Conservation (phyloP, 2,113 vertebrate species). For the Phoxinus phoxinus region DNA sequence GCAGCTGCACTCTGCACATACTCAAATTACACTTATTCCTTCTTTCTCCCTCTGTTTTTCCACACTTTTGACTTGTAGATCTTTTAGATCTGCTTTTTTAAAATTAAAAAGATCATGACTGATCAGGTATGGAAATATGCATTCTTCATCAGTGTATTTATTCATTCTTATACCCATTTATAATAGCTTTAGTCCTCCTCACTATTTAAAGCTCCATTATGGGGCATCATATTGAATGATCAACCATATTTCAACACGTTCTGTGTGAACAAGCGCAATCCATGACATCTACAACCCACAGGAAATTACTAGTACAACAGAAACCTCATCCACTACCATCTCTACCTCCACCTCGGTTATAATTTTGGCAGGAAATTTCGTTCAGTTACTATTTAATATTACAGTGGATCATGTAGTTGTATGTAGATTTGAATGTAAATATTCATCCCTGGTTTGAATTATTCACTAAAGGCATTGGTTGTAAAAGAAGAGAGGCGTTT, state of each 20-base stretch:
- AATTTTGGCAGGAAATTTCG: not conserved
- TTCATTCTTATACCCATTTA: not conserved
- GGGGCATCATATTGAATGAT: not conserved
- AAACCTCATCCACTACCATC: not conserved
- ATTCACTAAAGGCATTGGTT: not conserved
- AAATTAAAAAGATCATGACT: not conserved
- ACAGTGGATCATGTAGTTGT: not conserved
- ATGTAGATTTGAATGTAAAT: constrained; percentile 1
- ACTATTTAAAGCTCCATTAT: not conserved
- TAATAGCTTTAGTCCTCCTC: not conserved
- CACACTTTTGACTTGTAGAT: not conserved
- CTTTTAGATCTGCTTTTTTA: not conserved
- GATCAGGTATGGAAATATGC: not conserved
- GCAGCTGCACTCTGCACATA: constrained; percentile 37
- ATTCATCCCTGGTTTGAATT: not conserved
- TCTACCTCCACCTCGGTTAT: not conserved
- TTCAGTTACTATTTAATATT: not conserved
- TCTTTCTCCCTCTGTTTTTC: constrained; percentile 17
- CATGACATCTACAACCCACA: not conserved
- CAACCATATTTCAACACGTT: not conserved
- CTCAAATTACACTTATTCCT: constrained; percentile 49
- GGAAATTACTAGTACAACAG: not conserved
- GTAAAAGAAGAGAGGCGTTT: not conserved
- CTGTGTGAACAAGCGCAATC: not conserved
- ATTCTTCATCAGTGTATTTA: not conserved